Evolutionary conservation across 1,140 invertebrate genomes (phyloP), one percentile per base, ranked within the genome.

Genomic region (Acyrthosiphon pisum): DNA sequence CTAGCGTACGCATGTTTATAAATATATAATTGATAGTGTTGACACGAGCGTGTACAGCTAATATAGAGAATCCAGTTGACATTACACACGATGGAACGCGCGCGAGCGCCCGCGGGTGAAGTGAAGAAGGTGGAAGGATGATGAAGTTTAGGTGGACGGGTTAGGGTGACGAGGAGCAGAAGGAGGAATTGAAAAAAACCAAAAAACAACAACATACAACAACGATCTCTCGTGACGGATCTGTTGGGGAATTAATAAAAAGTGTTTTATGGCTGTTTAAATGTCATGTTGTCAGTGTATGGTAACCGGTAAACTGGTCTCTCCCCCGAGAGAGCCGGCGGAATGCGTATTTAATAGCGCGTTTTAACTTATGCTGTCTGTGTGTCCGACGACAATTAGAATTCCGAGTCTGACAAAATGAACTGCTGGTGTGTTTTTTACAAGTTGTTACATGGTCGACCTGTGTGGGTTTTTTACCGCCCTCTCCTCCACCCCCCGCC

Each of bases 231-330:
- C 81, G 81, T 93, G 91, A 93, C 91, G 91, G 91, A 93, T 93
- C 81, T 84, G 91, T 93, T 86, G 91, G 91, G 91, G 91, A 93
- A 93, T 93, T 93, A 93, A 93, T 93, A 93, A 93, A 93, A 93
- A 93, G 91, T 93, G 91, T 93, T 93, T 93, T 93, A 93, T 93
- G 91, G 91, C 91, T 93, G 91, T 93, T 93, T 93, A 93, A 93
- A 93, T 93, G 91, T 93, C 91, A 93, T 93, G 91, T 93, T 86
- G 91, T 92, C 91, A 86, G 76, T 86, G 90, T 56, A 84, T 26
- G 91, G 91, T 86, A 84, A 86, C 91, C 81, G 76, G 91, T 93
- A 93, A 93, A 93, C 91, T 93, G 91, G 91, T 93, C 91, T 86
- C 76, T 86, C 91, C 91, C 81, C 91, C 91, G 91, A 86, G 81